phyloP scores from a whole-genome alignment of 2,113 vertebrate species.

The Psettodes erumei region DNA sequence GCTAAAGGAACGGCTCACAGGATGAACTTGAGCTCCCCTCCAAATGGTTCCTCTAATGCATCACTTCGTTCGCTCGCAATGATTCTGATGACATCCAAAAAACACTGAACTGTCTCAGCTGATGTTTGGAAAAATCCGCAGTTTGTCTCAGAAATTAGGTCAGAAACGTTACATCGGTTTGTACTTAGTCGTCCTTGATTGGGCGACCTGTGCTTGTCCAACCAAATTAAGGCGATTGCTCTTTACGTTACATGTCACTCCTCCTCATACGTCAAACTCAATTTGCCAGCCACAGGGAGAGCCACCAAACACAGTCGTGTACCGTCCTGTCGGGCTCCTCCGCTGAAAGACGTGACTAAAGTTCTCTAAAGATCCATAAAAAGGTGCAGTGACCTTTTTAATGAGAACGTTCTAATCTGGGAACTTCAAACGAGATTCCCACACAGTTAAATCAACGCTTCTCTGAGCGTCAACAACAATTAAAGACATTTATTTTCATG shows the following conservation, averaged over 20 bases:
- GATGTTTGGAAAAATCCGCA: not conserved
- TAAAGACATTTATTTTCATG: not conserved
- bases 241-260: not conserved
- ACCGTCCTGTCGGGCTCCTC: not conserved
- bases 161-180: not conserved
- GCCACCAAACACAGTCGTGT: not conserved
- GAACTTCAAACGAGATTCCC: not conserved
- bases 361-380: conserved; percentile 15
- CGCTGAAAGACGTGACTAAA: not conserved
- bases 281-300: not conserved
- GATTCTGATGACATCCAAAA: not conserved
- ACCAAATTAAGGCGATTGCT: not conserved
- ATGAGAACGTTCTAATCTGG: not conserved
- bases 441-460: conserved; percentile 9
- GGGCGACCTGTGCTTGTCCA: not conserved
- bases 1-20: not conserved
- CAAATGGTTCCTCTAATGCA: not conserved
- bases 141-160: not conserved
- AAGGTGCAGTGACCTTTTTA: not conserved
- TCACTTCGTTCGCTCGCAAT: not conserved
- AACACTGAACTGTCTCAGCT: not conserved
- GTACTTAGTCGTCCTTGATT: not conserved
- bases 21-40: not conserved
- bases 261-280: not conserved
- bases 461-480: not conserved